Evolutionary conservation across 2,797 vertebrate genomes (phyloP), one percentile per base, ranked within the genome.

Genomic region (Gymnoscopelus braueri): DNA sequence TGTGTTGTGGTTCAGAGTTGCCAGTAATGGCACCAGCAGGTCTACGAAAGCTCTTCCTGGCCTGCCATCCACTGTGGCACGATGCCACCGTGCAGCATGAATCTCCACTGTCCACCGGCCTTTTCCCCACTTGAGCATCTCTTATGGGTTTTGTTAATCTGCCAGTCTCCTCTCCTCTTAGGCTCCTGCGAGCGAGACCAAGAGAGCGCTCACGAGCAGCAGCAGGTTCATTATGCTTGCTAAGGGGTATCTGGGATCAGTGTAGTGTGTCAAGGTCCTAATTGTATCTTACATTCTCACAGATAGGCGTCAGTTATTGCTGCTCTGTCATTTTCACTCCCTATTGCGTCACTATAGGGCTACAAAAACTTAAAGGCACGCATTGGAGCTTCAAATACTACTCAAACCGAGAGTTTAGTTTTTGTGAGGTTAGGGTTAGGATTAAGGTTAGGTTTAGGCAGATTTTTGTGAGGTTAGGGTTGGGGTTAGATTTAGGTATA

Each of bases 51-150:
- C 53, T 23, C 72, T 67, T 79, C 69, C 64, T 47, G 52, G 62
- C 63, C n/a, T 15, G 67, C 39, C 39, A 2, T 71, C 70, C 44
- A 35, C 67, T 19, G 56, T 83, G 68, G 75, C 49, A 24, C 7
- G 53, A 63, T 84, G 79, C 70, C 77, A 85, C 39, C 63, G 60
- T 69, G 51, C 66, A 50, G 3, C 74, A 72, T 84, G 67, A 75
- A 69, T 85, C 79, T 82, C 57, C 59, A 39, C 39, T 7, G 72
- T 85, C 80, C 74, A 66, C 52, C 62, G 75, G 79, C 39, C 66
- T 23, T 63, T 78, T 66, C 62, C 71, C 85, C 78, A 75, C 84
- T 79, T 76, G 39, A 67, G 67, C 49, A 61, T 74, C 69, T 60
- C 55, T 78, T 72, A 48, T 71, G 54, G 44, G 70, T 48, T 71